Percentiles rank a stretch among this genome's conserved stretches.
These are phyloP conservation scores for Montipora efflorescens DNA, from an alignment of 64 coral and sea anemone genomes.

Conservation along the genomic window DNA sequence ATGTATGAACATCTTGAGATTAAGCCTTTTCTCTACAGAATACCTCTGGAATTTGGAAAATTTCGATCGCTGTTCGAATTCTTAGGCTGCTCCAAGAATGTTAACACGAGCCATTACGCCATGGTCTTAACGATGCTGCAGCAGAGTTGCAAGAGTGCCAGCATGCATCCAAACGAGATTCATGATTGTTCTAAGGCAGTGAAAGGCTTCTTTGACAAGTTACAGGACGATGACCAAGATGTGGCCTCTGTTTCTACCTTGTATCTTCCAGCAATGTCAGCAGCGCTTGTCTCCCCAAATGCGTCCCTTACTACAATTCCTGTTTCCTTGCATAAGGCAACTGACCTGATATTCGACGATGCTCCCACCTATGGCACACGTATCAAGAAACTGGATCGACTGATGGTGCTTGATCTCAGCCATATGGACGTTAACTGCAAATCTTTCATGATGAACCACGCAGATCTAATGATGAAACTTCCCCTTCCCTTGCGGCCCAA, in stretches of 20 bases:
- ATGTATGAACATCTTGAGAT: slow-evolving; percentile 23
- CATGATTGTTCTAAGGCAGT: not conserved
- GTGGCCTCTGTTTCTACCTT: not conserved
- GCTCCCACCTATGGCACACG: slow-evolving; percentile 40
- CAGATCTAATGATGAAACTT: slow-evolving; percentile 32
- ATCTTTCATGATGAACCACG: not conserved
- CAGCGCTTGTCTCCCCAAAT: no score
- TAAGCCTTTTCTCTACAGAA: slow-evolving; percentile 51
- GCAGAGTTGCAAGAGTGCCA: not conserved
- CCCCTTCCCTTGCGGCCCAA: slow-evolving; percentile 23
- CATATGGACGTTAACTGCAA: slow-evolving; percentile 13
- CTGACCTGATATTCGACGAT: slow-evolving; percentile 56
- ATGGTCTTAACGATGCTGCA: slow-evolving; percentile 49
- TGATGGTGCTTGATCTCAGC: slow-evolving; percentile 31
- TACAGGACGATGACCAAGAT: not conserved
- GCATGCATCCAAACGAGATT: slow-evolving; percentile 37
- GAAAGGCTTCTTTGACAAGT: slow-evolving; percentile 36
- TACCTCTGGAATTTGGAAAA: slow-evolving; percentile 5
- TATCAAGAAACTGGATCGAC: slow-evolving; percentile 8
- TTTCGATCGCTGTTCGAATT: slow-evolving; percentile 14
- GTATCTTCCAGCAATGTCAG: slow-evolving; percentile 40
- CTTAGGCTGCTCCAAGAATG: slow-evolving; percentile 20
- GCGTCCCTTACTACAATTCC: not conserved
- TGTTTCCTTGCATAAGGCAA: slow-evolving; percentile 4
- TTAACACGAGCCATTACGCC: slow-evolving; percentile 35